Evolutionary conservation across 2,797 vertebrate genomes (phyloP), one percentile per base, ranked within the genome.

Genomic region (Meda fulgida): DNA sequence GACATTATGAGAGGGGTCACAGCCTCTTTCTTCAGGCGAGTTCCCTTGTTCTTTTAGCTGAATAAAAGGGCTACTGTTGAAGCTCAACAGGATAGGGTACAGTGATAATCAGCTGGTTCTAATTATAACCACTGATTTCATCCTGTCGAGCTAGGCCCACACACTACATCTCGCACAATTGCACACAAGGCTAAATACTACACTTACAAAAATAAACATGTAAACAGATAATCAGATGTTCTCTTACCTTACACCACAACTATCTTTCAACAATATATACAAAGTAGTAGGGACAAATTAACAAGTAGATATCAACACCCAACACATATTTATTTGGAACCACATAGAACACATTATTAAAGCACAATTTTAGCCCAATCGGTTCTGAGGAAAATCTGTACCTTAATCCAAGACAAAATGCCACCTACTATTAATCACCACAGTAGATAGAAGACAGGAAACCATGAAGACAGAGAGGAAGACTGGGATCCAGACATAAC

Each of bases 81-180:
- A 80, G 67, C 82, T 80, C 87, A 84, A 89, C 84, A 88, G 87
- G 87, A 89, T n/a, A 89, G 86, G 89, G 88, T 82, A 87, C 84
- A 92, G 89, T 85, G 90, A 92, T 92, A 91, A 93, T 91, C 91
- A 91, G 86, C 88, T 85, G 89, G 88, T 88, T 93, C 90, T 93
- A 93, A 92, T 93, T 93, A 94, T 91, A 93, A 89, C 86, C 91
- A 90, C 88, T 92, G 92, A 94, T 92, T 92, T 93, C 91, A 93
- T 90, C 90, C 88, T 91, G 88, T 91, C 86, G 53, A 87, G 91
- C 89, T 89, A 93, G 92, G 88, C 84, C 71, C 69, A 72, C 83
- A 53, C 81, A 67, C 46, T 69, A 36, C 23, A 83, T 69, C 36
- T 71, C 65, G 60, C 80, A 89, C 75, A 85, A 80, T 34, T 31